phyloP scores from a whole-genome alignment of 2,888 invertebrate genomes.

The Periphyllus acericola region DNA sequence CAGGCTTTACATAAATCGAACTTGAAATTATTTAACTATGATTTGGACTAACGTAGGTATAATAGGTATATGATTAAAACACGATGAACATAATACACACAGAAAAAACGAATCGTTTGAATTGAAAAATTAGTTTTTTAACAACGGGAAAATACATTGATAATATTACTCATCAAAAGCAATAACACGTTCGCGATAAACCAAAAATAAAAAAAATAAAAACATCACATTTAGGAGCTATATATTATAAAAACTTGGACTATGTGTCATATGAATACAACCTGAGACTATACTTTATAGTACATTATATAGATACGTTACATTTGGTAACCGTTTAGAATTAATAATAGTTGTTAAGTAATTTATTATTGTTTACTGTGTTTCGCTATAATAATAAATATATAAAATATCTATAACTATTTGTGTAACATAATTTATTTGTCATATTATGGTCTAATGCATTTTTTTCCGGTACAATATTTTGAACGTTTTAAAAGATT shows the following conservation, averaged over 20 bases:
- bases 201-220: neutral
- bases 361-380: constrained; percentile 5
- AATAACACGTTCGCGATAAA: neutral
- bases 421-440: neutral
- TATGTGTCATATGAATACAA: neutral
- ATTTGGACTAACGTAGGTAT: neutral
- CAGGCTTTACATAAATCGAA: neutral
- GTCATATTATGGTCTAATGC: neutral
- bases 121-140: neutral
- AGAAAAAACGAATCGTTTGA: neutral
- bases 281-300: neutral
- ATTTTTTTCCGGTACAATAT: constrained; percentile 6
- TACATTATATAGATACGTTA: neutral
- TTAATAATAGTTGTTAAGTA: constrained; percentile 1
- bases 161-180: neutral
- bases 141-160: neutral
- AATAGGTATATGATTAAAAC: neutral
- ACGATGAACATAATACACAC: neutral
- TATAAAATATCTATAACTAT: neutral
- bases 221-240: neutral
- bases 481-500: constrained; percentile 18
- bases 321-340: neutral
- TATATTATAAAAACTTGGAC: neutral
- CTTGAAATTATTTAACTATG: neutral
- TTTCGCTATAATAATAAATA: neutral